Conservation (phyloP, 2,113 vertebrate genomes). For the Laticauda laticaudata region DNA sequence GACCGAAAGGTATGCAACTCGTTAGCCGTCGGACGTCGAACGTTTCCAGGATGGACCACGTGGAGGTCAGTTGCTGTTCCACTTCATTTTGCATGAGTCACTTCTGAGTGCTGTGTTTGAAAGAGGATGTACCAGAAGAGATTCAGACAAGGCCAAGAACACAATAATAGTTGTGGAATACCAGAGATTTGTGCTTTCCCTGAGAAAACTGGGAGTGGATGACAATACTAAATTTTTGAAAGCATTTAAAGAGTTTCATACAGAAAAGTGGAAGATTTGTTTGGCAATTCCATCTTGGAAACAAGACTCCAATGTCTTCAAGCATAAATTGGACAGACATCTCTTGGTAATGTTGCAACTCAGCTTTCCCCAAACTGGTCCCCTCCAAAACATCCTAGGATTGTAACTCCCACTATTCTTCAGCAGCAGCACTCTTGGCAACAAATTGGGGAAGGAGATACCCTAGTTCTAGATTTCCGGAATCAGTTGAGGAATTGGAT, state of each 20-base stretch:
- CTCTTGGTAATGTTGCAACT: not conserved
- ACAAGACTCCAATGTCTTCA: not conserved
- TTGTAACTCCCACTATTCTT: not conserved
- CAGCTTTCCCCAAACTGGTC: not conserved
- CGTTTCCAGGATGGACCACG: too few species aligned
- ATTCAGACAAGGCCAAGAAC: not conserved
- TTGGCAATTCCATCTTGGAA: not conserved
- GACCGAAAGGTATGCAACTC: too few species aligned
- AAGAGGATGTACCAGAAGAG: too few species aligned
- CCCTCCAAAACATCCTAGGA: not conserved
- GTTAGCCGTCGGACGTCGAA: too few species aligned
- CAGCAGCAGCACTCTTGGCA: not conserved
- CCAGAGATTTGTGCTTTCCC: not conserved
- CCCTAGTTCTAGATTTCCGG: not conserved
- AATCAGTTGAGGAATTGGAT: not conserved
- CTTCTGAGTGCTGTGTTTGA: not conserved
- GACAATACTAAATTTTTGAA: not conserved
- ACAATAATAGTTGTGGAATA: not conserved
- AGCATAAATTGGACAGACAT: not conserved
- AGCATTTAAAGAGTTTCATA: not conserved
- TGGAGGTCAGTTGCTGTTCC: too few species aligned
- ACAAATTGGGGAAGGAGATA: not conserved
- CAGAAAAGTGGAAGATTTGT: not conserved
- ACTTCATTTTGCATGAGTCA: not conserved
- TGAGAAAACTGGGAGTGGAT: not conserved